Conservation (phyloP, 2,888 invertebrate genomes). For the Ditula angustiorana region DNA sequence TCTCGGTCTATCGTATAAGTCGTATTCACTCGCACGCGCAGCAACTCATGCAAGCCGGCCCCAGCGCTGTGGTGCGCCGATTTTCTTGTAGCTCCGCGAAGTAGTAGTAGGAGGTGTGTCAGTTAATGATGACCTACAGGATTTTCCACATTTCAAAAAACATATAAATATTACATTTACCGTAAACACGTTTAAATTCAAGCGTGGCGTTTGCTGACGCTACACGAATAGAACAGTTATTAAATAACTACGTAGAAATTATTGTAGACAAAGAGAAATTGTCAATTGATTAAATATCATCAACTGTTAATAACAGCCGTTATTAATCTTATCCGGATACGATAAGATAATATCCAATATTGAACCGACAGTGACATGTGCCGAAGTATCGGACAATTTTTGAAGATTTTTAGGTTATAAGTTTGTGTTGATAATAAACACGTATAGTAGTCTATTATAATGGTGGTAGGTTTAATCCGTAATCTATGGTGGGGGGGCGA, state of each 20-base stretch:
- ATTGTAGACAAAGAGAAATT: too few relatives aligned
- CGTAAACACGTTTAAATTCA: background rate
- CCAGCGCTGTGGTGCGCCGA: too few relatives aligned
- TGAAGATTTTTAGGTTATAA: too few relatives aligned
- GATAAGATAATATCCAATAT: background rate
- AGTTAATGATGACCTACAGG: background rate
- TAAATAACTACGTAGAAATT: too few relatives aligned
- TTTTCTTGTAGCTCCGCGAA: too few relatives aligned
- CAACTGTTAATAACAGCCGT: background rate
- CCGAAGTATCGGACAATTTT: too few relatives aligned
- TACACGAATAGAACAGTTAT: too few relatives aligned
- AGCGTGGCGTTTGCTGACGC: background rate
- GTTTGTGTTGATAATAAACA: background rate
- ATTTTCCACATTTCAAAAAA: background rate
- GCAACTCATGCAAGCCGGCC: too few relatives aligned
- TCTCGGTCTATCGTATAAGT: too few relatives aligned
- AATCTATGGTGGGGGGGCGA: constrained; percentile 58
- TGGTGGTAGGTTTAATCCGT: constrained; percentile 49
- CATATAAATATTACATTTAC: background rate
- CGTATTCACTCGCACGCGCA: too few relatives aligned
- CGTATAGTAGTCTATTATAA: constrained; percentile 37
- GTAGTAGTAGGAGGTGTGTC: too few relatives aligned
- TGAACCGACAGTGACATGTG: background rate
- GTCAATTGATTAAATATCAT: too few relatives aligned
- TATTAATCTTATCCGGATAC: background rate